These are phyloP conservation scores for Epizoanthus rinbou DNA, from an alignment of 92 coral and sea anemone genomes.

Conservation along the genomic window DNA sequence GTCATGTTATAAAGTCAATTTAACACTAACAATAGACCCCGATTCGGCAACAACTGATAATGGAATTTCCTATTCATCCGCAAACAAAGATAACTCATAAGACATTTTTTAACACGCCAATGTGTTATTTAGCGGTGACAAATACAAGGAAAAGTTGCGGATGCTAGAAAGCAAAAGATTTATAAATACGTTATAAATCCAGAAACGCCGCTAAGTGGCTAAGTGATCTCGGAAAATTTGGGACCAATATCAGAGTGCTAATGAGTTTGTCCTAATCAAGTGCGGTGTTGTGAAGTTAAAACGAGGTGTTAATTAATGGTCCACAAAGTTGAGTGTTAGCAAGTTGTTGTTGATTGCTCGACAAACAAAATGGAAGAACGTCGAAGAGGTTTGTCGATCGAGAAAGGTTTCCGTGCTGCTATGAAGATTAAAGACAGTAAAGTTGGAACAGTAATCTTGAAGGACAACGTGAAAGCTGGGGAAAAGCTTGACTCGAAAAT, in stretches of 20 bases:
- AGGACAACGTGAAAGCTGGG: conserved; percentile 30
- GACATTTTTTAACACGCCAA: neutral
- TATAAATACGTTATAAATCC: neutral
- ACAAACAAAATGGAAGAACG: conserved; percentile 26
- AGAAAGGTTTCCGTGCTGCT: conserved; percentile 38
- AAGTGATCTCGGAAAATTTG: neutral
- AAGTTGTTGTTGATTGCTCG: conserved; percentile 1
- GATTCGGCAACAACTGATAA: no score
- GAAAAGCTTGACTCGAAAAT: conserved; percentile 20
- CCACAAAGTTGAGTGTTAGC: neutral
- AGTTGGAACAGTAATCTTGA: conserved; percentile 32
- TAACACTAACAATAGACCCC: neutral
- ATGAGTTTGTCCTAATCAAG: neutral
- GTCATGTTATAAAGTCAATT: conserved; percentile 5
- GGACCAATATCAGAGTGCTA: neutral
- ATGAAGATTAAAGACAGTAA: conserved; percentile 34
- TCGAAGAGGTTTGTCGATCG: neutral
- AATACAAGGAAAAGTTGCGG: neutral
- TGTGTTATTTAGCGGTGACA: neutral
- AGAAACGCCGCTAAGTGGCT: neutral
- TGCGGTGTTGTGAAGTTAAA: neutral
- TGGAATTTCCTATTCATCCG: conserved; percentile 6
- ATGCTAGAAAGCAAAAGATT: no score
- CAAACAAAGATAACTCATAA: neutral
- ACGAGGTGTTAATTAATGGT: conserved; percentile 8